These are phyloP conservation scores for Spheniscus humboldti DNA, from an alignment of 2,797 vertebrate genomes.

Conservation along the genomic window DNA sequence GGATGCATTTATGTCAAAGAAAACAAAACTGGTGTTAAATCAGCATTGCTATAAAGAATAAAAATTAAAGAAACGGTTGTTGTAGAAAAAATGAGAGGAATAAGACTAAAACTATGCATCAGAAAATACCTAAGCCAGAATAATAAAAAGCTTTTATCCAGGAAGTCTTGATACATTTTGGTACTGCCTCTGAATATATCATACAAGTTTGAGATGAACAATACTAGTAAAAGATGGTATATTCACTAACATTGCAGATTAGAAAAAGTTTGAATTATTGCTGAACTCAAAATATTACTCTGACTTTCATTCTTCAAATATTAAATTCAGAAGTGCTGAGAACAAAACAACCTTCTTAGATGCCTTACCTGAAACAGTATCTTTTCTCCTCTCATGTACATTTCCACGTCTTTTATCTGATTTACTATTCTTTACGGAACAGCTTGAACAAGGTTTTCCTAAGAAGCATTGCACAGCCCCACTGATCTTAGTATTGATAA, in stretches of 20 bases:
- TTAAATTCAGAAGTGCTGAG: background rate
- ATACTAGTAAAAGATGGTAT: background rate
- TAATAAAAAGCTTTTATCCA: background rate
- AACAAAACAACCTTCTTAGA: background rate
- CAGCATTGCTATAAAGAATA: background rate
- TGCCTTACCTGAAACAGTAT: background rate
- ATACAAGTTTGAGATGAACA: background rate
- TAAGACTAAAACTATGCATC: background rate
- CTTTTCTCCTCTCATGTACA: background rate
- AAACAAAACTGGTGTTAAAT: background rate
- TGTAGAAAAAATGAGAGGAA: background rate
- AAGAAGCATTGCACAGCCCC: background rate
- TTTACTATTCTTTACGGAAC: background rate
- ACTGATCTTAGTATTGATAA: background rate
- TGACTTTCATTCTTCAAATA: background rate
- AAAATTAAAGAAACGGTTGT: background rate
- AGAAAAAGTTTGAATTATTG: background rate
- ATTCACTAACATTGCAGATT: background rate
- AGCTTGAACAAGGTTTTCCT: background rate
- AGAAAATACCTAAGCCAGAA: background rate
- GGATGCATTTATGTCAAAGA: background rate
- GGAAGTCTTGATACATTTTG: background rate
- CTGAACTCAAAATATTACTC: background rate
- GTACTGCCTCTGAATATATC: background rate
- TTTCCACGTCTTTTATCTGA: background rate